Conservation (phyloP, 1,140 invertebrate genomes). For the Brachystomella parvula region DNA sequence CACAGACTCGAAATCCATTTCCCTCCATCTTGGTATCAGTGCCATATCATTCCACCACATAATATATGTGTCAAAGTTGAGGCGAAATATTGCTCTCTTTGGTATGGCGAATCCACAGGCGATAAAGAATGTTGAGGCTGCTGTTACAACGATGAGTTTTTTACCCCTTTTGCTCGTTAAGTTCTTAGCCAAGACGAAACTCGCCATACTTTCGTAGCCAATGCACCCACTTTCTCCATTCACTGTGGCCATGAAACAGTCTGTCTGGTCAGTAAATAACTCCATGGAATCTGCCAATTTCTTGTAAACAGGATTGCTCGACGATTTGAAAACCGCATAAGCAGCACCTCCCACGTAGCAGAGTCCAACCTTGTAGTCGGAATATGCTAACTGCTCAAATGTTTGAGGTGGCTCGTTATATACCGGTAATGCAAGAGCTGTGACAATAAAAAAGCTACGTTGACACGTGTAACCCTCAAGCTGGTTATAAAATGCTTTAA, state of each 20-base stretch:
- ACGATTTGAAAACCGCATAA: constrained; percentile 15
- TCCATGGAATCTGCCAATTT: constrained; percentile 22
- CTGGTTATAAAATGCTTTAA: too few relatives aligned
- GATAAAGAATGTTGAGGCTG: constrained; percentile 12
- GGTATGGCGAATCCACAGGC: constrained; percentile 15
- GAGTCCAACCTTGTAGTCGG: constrained; percentile 23
- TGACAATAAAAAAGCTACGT: too few relatives aligned
- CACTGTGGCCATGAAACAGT: constrained; percentile 20
- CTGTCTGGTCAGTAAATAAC: constrained; percentile 10
- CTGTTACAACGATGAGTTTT: constrained; percentile 4
- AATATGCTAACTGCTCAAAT: constrained; percentile 20
- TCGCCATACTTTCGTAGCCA: constrained; percentile 17
- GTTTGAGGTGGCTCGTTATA: constrained; percentile 18
- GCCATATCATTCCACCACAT: background rate
- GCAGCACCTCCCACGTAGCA: constrained; percentile 22
- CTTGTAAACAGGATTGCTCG: constrained; percentile 25
- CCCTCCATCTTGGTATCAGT: background rate
- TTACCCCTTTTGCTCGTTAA: constrained; percentile 11
- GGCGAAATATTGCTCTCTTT: constrained; percentile 18
- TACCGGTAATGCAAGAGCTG: constrained; percentile 29
- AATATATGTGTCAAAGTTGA: constrained; percentile 18
- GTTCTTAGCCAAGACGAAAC: constrained; percentile 14
- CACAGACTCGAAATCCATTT: constrained; percentile 3
- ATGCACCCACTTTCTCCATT: constrained; percentile 16
- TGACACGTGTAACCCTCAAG: too few relatives aligned